Evolutionary conservation across 2,113 vertebrate genomes (phyloP), one percentile per base, ranked within the genome.

Genomic region (Mormyrus lacerda): DNA sequence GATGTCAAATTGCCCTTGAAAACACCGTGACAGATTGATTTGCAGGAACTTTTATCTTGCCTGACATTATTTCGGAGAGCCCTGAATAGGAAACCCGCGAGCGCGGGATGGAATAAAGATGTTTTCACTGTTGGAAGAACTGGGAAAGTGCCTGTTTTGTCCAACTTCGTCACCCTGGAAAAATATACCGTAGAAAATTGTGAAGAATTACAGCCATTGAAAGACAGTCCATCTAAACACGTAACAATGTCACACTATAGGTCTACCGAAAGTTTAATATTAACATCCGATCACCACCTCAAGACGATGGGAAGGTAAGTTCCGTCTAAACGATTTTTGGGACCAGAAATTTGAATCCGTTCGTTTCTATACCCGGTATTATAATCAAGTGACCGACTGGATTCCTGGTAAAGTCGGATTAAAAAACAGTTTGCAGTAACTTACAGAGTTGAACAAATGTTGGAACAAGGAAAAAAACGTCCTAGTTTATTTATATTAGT

Each of bases 11-110:
- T 97, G 97, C 94, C 96, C 97, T 97, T 97, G 96, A 97, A 94
- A 97, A 97, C 95, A 96, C 97, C 97, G 95, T 97, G 95, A 95
- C 97, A 95, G 96, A 99, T 98, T 96, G 97, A 98, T 98, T 98
- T 97, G 96, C 95, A 96, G 96, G 96, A 96, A 97, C 96, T 96
- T 96, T 97, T 97, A 95, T 96, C 94, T 94, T 93, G 92, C 94
- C 94, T 97, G 96, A 96, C 96, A 96, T 97, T 95, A 96, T 95
- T 96, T 95, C 95, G 92, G 95, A 95, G 94, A 95, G 92, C 94
- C 94, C 93, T 96, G 97, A 98, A 98, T 96, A 94, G 96, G 96
- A 95, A 96, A 95, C 95, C 94, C 95, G 96, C 91, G 93, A 94
- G 93, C 93, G 93, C 88, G 94, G 95, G 94, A 95, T 95, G 95